Conservation (phyloP, 1,140 invertebrate species). For the Stegodyphus dumicola region DNA sequence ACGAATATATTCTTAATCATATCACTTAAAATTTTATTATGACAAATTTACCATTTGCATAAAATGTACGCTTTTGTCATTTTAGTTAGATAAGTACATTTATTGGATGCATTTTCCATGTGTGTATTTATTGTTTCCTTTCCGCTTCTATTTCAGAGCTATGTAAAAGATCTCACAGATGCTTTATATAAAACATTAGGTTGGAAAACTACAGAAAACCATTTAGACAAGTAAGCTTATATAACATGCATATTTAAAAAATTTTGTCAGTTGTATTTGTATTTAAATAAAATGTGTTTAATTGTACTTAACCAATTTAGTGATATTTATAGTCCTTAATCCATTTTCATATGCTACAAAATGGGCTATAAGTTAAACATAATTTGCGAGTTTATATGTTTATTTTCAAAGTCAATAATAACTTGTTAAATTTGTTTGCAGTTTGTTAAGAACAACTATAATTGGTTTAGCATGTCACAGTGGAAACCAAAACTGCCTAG, state of each 20-base stretch:
- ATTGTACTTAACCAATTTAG: too few species aligned
- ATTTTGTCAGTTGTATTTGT: too few species aligned
- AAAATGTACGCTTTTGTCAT: too few species aligned
- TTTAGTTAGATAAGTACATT: too few species aligned
- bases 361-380: not conserved
- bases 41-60: too few species aligned
- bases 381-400: not conserved
- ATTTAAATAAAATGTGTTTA: too few species aligned
- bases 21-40: too few species aligned
- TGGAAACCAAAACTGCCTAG: constrained; percentile 66
- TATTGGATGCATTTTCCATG: too few species aligned
- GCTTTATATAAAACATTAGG: constrained; percentile 47
- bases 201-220: constrained; percentile 38
- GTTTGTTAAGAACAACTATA: constrained; percentile 65
- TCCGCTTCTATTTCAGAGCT: constrained; percentile 13
- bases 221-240: constrained; percentile 57
- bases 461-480: constrained; percentile 67
- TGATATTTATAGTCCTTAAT: too few species aligned
- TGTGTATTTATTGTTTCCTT: not conserved
- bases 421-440: constrained; percentile 12
- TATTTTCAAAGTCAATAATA: not conserved
- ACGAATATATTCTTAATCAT: too few species aligned
- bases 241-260: not conserved
- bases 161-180: constrained; percentile 37
- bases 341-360: not conserved